phyloP scores from a whole-genome alignment of 2,113 vertebrate genomes.

The Saccopteryx bilineata region DNA sequence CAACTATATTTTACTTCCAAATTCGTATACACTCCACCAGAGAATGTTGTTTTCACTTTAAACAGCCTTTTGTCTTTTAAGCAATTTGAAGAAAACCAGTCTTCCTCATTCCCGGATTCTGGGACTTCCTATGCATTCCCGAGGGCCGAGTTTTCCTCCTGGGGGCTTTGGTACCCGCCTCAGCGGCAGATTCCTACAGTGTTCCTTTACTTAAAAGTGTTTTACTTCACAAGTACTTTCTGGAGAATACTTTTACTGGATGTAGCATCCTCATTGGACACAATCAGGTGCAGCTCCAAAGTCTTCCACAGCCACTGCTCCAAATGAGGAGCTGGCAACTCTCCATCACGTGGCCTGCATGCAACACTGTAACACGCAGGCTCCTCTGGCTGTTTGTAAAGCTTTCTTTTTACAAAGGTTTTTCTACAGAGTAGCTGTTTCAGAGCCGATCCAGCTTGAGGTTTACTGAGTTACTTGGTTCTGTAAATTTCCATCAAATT shows the following conservation, averaged over 20 bases:
- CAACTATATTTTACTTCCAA: neutral
- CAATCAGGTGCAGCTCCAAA: no score
- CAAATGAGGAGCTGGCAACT: rapidly evolving
- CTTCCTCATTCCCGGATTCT: neutral
- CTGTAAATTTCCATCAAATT: neutral
- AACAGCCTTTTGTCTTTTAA: neutral
- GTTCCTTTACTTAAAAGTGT: neutral
- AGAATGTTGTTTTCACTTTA: neutral
- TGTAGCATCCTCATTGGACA: neutral
- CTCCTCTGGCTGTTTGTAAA: no score
- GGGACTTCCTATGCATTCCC: neutral
- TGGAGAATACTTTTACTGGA: neutral
- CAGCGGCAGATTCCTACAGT: rapidly evolving
- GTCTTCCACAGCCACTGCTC: rapidly evolving
- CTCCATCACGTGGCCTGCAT: rapidly evolving
- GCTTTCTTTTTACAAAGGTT: neutral
- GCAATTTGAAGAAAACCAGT: neutral
- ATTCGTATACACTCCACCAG: neutral
- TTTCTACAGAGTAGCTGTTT: neutral
- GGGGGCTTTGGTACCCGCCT: neutral
- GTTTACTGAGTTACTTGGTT: neutral
- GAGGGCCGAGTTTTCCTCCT: neutral
- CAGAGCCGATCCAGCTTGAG: neutral
- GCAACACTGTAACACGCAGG: rapidly evolving
- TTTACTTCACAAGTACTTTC: neutral